phyloP scores from a whole-genome alignment of 1,140 invertebrate species.

The Trissolcus basalis region DNA sequence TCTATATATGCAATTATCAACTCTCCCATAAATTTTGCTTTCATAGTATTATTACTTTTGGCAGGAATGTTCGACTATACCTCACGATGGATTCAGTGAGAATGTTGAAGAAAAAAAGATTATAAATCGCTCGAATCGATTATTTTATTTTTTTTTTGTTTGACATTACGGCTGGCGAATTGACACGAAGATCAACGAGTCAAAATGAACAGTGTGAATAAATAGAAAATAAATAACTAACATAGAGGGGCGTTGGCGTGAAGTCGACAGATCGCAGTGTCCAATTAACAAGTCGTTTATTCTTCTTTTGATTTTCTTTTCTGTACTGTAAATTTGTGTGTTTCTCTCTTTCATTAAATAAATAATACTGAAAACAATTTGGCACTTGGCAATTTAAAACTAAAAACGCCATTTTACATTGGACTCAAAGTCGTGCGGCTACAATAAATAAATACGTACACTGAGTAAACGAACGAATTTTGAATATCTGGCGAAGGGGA shows the following conservation, averaged over 20 bases:
- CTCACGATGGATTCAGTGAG: conserved; percentile 15
- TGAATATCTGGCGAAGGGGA: too few species aligned
- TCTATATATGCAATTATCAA: conserved; percentile 59
- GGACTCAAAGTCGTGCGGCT: too few species aligned
- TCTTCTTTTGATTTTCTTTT: background rate
- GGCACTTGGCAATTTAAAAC: conserved; percentile 16
- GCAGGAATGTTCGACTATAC: conserved; percentile 65
- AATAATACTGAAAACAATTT: conserved; percentile 38
- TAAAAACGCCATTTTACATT: conserved; percentile 1
- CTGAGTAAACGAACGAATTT: too few species aligned
- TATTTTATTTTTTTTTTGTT: background rate
- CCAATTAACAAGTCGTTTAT: conserved; percentile 8
- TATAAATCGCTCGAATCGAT: background rate
- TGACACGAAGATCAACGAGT: conserved; percentile 14
- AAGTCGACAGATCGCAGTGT: conserved; percentile 30
- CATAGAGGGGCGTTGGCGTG: background rate
- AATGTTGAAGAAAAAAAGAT: conserved; percentile 1
- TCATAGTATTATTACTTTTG: conserved; percentile 65
- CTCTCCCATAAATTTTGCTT: conserved; percentile 69
- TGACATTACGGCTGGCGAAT: conserved; percentile 2
- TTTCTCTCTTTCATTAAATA: too few species aligned
- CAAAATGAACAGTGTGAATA: conserved; percentile 18
- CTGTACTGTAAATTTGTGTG: too few species aligned
- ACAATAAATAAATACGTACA: too few species aligned
- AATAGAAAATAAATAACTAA: conserved; percentile 55